Percentiles rank a stretch among this genome's conserved stretches.
phyloP scores from a whole-genome alignment of 2,113 vertebrate genomes.

The Lagopus leucura region DNA sequence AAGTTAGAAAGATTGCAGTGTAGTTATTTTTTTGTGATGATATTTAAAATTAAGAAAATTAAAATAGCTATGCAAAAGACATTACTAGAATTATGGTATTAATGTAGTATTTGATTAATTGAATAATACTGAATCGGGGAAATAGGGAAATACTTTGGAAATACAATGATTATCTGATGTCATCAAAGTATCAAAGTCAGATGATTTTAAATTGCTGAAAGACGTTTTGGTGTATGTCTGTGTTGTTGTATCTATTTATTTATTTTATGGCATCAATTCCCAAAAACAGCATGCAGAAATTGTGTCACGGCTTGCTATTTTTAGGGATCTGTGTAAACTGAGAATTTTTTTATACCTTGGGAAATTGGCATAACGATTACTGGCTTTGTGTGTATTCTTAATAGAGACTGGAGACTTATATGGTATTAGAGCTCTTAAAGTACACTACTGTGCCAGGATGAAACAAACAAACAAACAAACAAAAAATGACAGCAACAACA shows the following conservation, averaged over 20 bases:
- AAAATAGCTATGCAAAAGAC: not conserved
- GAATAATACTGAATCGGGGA: not conserved
- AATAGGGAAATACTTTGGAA: not conserved
- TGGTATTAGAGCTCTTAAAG: not conserved
- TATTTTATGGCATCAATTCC: not conserved
- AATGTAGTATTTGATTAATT: not conserved
- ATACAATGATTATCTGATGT: not conserved
- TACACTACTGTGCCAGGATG: fast-evolving
- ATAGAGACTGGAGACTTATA: not conserved
- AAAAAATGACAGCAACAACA: fast-evolving
- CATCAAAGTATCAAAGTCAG: not conserved
- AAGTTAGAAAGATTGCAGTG: not conserved
- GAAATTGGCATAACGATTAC: not conserved
- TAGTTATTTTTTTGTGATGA: not conserved
- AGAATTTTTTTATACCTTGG: not conserved
- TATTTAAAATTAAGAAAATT: not conserved
- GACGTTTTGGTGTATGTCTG: fast-evolving
- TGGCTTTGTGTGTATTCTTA: not conserved
- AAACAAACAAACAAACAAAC: not conserved
- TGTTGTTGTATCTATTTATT: not conserved
- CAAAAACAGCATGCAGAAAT: not conserved
- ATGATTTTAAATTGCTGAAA: not conserved
- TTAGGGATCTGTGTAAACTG: not conserved
- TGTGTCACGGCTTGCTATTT: not conserved
- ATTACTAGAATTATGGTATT: not conserved